Percentiles rank a stretch among this genome's conserved stretches.
These are phyloP conservation scores for Podabrus alpinus DNA, from an alignment of 2,888 invertebrate species.

Conservation along the genomic window DNA sequence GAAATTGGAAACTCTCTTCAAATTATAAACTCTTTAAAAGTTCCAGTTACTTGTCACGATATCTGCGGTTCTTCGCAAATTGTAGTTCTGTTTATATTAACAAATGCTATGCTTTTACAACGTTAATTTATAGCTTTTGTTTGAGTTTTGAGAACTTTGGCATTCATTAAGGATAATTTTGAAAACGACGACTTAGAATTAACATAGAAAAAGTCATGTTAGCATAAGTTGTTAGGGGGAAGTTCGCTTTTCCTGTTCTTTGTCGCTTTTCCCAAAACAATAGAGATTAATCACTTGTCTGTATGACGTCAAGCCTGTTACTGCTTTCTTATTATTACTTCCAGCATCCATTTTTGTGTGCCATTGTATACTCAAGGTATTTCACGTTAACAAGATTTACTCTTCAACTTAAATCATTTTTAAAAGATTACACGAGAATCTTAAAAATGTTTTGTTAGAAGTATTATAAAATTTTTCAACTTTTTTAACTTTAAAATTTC, in stretches of 20 bases:
- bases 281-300: constrained; percentile 34
- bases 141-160: constrained; percentile 8
- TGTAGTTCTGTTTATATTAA: constrained; percentile 9
- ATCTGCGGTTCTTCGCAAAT: background rate
- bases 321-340: constrained; percentile 19
- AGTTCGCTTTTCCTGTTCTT: constrained; percentile 1
- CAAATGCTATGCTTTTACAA: background rate
- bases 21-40: background rate
- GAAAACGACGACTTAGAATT: constrained; percentile 13
- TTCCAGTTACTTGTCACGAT: background rate
- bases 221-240: constrained; percentile 11
- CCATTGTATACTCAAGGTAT: constrained; percentile 16
- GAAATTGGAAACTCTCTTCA: background rate
- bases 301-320: constrained; percentile 26
- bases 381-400: constrained; percentile 19
- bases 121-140: constrained; percentile 4
- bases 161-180: constrained; percentile 18
- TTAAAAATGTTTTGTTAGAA: background rate
- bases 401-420: constrained; percentile 10
- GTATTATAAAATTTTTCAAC: background rate
- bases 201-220: constrained; percentile 15
- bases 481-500: background rate
- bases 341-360: constrained; percentile 13
- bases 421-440: background rate
- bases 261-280: constrained; percentile 20